These are phyloP conservation scores for Decapterus maruadsi DNA, from an alignment of 2,797 vertebrate genomes.

Conservation along the genomic window DNA sequence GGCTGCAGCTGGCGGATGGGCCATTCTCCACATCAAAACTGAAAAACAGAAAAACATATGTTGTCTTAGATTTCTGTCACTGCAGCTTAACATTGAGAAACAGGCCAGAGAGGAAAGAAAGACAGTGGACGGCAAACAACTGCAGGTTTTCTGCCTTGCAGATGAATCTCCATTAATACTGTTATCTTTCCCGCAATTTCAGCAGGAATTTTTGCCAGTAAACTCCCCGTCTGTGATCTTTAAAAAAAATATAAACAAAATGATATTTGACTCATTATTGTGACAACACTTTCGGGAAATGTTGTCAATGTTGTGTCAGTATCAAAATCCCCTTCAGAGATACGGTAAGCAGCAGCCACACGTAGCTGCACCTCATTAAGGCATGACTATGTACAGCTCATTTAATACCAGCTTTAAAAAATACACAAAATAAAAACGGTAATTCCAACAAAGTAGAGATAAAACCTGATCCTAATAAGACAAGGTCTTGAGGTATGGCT, in stretches of 20 bases:
- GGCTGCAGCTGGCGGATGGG: constrained; percentile 94
- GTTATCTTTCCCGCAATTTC: not conserved
- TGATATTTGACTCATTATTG: not conserved
- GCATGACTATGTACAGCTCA: not conserved
- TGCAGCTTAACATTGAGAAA: not conserved
- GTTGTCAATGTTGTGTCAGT: not conserved
- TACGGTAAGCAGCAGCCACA: not conserved
- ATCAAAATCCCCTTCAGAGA: constrained; percentile 27
- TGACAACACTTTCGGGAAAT: not conserved
- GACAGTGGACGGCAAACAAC: not conserved
- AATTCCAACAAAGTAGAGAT: too few species aligned
- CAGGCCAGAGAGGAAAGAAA: not conserved
- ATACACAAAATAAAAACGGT: too few species aligned
- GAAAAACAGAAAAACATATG: constrained; percentile 46
- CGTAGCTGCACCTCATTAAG: constrained; percentile 7
- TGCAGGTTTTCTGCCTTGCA: not conserved
- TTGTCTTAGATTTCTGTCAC: not conserved
- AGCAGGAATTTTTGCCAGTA: not conserved
- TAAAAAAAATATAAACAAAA: not conserved
- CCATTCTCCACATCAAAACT: constrained; percentile 99
- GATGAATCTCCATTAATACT: not conserved
- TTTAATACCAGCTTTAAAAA: not conserved
- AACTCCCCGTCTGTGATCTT: not conserved
- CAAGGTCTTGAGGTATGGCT: not conserved
- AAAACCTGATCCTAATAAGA: not conserved